Evolutionary conservation across 2,888 invertebrate species (phyloP), one percentile per base, ranked within the genome.

Genomic region (Cantharis lateralis): DNA sequence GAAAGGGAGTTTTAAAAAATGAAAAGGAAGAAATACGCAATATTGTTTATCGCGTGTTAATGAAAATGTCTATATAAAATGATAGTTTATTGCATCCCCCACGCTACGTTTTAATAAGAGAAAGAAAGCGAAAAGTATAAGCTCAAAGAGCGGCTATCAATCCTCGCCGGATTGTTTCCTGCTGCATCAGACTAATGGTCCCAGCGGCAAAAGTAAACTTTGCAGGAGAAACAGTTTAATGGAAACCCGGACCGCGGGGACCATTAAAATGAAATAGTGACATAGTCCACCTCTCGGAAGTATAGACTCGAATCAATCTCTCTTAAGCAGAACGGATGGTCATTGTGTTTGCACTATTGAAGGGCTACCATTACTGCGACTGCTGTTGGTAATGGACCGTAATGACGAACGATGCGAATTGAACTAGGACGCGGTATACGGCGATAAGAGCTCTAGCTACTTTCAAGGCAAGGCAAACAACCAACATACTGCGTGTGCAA

Each of bases 211-310:
- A 88, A 88, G 87, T 88, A 88, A 88, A 88, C 88, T 88, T 88
- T 85, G 87, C 87, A 85, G 85, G 88, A 88, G 88, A 88, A 89
- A 89, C 89, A 89, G 89, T 89, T 89, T 90, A 90, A 90, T 90
- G 90, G 90, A 90, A 90, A 89, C 89, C 88, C 87, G 89, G 88
- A 87, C 88, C 89, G 87, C 87, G 87, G 89, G 89, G 89, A 88
- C 90, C 90, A 90, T 90, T 90, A 90, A 90, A 90, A 90, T 90
- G 90, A 90, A 89, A 90, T 90, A 90, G 86, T 88, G 87, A 84
- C 84, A 82, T 81, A 81, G 80, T 81, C 80, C 78, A 79, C 78
- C 82, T 80, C 80, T 82, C 84, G 82, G 82, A 85, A 85, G 84
- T 84, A 84, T 85, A 84, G 81, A 79, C 80, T 80, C 83, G 83